Evolutionary conservation across 2,113 vertebrate species (phyloP).

Genomic region (Alligator mississippiensis): DNA sequence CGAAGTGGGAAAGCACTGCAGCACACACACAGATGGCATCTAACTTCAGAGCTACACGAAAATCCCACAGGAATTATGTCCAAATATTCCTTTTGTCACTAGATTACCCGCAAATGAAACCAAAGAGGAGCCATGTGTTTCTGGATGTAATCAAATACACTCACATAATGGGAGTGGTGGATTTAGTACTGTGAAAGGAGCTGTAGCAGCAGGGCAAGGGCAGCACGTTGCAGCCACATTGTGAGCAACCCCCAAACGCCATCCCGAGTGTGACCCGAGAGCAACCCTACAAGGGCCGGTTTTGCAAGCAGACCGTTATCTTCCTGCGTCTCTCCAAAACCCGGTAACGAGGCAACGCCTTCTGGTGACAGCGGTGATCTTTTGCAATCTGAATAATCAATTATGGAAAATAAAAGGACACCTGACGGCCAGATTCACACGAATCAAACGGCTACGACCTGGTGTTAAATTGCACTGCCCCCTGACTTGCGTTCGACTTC

Average conservation of each 20-base stretch:
- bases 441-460: not conserved
- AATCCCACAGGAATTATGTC: not conserved
- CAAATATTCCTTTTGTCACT: not conserved
- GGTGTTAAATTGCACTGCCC: not conserved
- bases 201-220: not conserved
- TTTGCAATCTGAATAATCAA: not conserved
- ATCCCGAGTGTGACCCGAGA: not conserved
- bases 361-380: not conserved
- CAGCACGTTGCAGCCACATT: not conserved
- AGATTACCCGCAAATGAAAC: constrained; percentile 44
- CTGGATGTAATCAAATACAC: constrained; percentile 33
- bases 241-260: not conserved
- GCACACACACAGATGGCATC: not conserved
- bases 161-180: not conserved
- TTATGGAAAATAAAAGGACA: not conserved
- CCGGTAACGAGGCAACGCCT: not conserved
- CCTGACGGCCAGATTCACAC: not conserved
- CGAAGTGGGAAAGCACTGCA: not conserved
- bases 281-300: not conserved
- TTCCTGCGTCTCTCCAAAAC: not conserved
- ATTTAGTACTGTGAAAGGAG: constrained; percentile 10
- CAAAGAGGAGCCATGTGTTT: not conserved
- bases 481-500: not conserved
- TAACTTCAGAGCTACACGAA: not conserved
- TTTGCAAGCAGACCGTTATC: not conserved